These are phyloP conservation scores for Leontocebus nigricollis DNA, from an alignment of 2,797 vertebrate genomes.

Conservation along the genomic window DNA sequence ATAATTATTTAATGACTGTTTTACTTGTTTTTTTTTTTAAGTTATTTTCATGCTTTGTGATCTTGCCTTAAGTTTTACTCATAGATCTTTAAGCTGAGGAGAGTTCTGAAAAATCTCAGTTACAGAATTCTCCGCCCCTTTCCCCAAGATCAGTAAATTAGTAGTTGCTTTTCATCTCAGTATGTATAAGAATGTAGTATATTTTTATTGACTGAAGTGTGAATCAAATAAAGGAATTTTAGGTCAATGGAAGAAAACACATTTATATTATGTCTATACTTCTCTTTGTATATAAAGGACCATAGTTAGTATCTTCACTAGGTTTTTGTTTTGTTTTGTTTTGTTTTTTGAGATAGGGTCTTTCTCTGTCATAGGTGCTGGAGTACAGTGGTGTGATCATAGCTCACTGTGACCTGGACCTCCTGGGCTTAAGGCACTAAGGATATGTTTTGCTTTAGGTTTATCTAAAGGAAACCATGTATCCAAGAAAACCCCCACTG, in stretches of 20 bases:
- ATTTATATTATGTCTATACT: neutral
- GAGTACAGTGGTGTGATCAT: neutral
- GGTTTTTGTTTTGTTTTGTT: neutral
- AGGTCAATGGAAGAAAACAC: neutral
- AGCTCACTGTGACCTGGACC: neutral
- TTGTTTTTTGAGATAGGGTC: neutral
- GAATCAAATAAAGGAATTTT: neutral
- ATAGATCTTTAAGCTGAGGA: constrained; percentile 12
- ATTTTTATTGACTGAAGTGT: constrained; percentile 31
- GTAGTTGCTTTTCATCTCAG: neutral
- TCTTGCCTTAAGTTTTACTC: neutral
- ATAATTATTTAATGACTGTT: neutral
- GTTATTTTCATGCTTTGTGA: constrained; percentile 8
- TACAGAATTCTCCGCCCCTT: neutral
- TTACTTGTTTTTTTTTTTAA: constrained; percentile 62
- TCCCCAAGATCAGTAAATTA: constrained; percentile 14
- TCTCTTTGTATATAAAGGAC: neutral
- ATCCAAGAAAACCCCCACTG: neutral
- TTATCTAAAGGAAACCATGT: constrained; percentile 18
- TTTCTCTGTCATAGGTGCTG: too few species aligned
- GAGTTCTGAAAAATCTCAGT: constrained; percentile 32
- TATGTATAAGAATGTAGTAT: neutral
- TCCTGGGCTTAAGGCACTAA: neutral
- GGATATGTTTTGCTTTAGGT: constrained; percentile 41
- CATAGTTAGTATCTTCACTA: constrained; percentile 10